Base-by-base conservation (phyloP, 2,888 invertebrate genomes). In the Ormyrus rosae region DNA sequence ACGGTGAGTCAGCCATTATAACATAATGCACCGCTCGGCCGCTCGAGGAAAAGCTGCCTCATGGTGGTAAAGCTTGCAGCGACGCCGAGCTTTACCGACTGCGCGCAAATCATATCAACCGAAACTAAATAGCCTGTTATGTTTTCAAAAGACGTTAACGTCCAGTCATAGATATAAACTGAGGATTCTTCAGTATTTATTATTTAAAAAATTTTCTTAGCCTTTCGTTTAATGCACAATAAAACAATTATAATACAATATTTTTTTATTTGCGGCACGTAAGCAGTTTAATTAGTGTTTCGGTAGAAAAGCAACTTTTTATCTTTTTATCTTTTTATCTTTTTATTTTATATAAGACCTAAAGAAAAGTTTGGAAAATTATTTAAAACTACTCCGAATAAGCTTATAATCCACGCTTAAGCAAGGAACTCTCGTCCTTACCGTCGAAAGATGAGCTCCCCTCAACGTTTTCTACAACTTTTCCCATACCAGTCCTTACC, bases 1-100 rank as follows among this genome's bases (percentile, higher is more conserved):
- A 70, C 69, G 46, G 76, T 10, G 51, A 61, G 55, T 77, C 63
- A 50, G 7, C 10, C 13, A 77, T 68, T 61, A 67, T 61, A 67
- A 68, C 61, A 60, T 53, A 61, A 68, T 53, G 34, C 34, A 8
- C 51, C 55, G 34, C 55, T 58, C n/a, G 11, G 6, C 5, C 56
- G 65, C 55, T 13, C 55, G 9, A 50, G 34, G 11, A 60, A 53
- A 19, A 19, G 19, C 19, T 19, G 19, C 19, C 19, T 53, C 53
- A 19, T 19, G 53, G 19, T 53, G 19, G 67, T 53, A 34, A 68
- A 50, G 69, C 45, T 19, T 19, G 9, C 6, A 64, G 13, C 11
- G 5, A 1, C 56, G n/a, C 46, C 60, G 48, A 2, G n/a, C 64
- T 6, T 75, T 75, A 75, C 61, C 75, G 75, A 68, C 75, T 13